Evolutionary conservation across 2,113 vertebrate genomes (phyloP).

Genomic region (Taurulus bubalis): DNA sequence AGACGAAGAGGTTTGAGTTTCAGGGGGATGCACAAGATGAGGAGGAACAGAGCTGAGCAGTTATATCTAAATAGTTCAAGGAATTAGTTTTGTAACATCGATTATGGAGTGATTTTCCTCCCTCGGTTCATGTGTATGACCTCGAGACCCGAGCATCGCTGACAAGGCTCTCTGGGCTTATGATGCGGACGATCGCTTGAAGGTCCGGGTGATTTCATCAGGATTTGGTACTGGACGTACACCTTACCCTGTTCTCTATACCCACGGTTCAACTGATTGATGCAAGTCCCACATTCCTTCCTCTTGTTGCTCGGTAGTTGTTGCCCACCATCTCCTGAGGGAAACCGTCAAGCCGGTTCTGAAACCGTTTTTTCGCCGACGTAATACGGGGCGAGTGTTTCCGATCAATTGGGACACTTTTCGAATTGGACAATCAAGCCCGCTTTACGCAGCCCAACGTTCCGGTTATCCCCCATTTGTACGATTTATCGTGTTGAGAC

Average conservation of each 20-base stretch:
- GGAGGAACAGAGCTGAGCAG: slow-evolving; percentile 3
- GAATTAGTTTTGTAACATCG: slow-evolving; percentile 7
- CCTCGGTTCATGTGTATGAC: too few relatives aligned
- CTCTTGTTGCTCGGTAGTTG: slow-evolving; percentile 4
- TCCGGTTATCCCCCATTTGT: not conserved
- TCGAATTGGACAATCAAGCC: not conserved
- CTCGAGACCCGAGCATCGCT: too few relatives aligned
- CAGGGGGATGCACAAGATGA: slow-evolving; percentile 25
- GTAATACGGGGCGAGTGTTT: not conserved
- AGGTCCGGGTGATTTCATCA: not conserved
- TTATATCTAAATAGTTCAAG: slow-evolving; percentile 21
- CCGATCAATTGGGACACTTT: not conserved
- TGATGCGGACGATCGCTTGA: too few relatives aligned
- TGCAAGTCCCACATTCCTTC: not conserved
- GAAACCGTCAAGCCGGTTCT: not conserved
- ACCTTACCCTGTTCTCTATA: not conserved
- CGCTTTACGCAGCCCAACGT: not conserved
- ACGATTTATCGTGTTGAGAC: not conserved
- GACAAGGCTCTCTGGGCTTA: too few relatives aligned
- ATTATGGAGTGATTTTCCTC: not conserved
- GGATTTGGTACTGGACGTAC: not conserved
- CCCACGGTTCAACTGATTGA: not conserved
- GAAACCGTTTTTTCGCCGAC: too few relatives aligned
- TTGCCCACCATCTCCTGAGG: not conserved
- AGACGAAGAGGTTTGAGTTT: slow-evolving; percentile 34